Conservation (phyloP, 2,797 vertebrate genomes). For the Epinephelus coioides region DNA sequence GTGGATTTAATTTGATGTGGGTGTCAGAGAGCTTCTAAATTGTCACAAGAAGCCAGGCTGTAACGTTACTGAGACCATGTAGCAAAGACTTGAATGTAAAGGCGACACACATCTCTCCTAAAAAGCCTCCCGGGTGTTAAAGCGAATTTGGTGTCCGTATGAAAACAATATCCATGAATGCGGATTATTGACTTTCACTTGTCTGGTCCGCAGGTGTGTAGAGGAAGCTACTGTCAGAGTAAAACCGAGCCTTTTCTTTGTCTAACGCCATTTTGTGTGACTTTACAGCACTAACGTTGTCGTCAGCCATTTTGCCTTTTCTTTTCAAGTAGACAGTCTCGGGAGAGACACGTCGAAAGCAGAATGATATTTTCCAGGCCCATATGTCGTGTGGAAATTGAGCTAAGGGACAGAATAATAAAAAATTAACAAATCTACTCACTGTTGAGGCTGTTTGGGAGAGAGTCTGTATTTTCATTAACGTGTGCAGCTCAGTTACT, state of each 20-base stretch:
- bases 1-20: constrained; percentile 65
- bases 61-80: not conserved
- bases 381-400: not conserved
- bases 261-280: constrained; percentile 87
- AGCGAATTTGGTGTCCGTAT: not conserved
- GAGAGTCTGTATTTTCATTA: not conserved
- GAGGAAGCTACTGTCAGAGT: not conserved
- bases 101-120: not conserved
- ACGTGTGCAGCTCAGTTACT: not conserved
- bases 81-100: not conserved
- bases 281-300: constrained; percentile 51
- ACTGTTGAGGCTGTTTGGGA: not conserved
- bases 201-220: not conserved
- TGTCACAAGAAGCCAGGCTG: constrained; percentile 31
- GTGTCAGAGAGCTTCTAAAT: constrained; percentile 26
- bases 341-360: constrained; percentile 17
- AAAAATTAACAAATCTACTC: not conserved
- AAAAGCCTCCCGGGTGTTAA: not conserved
- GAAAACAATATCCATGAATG: not conserved
- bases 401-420: not conserved
- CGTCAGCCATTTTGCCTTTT: constrained; percentile 83
- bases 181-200: not conserved
- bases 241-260: constrained; percentile 59
- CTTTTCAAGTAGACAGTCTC: constrained; percentile 41
- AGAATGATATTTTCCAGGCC: not conserved